Evolutionary conservation across 2,113 vertebrate species (phyloP).

Genomic region (Talpa occidentalis): DNA sequence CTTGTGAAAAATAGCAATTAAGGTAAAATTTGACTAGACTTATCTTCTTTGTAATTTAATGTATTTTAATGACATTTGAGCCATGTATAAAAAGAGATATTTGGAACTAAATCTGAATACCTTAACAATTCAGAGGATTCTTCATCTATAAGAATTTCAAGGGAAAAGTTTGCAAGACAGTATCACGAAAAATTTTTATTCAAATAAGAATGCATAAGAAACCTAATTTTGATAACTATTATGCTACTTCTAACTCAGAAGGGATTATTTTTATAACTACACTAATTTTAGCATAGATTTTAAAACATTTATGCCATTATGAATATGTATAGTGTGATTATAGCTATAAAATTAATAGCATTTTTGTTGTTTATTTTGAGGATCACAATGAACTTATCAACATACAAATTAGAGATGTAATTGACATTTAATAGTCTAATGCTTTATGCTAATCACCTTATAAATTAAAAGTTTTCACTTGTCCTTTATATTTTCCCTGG

Average conservation of each 20-base stretch:
- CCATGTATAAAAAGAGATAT: background rate
- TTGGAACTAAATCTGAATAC: background rate
- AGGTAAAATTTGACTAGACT: background rate
- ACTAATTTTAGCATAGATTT: background rate
- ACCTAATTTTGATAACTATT: background rate
- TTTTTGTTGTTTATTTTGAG: conserved; percentile 75
- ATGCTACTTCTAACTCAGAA: background rate
- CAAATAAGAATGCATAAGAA: background rate
- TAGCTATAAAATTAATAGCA: background rate
- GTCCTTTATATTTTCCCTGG: conserved; percentile 66
- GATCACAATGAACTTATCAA: conserved; percentile 67
- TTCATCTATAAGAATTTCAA: background rate
- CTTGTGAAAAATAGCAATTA: background rate
- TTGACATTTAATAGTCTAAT: conserved; percentile 70
- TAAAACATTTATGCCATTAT: background rate
- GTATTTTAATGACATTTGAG: background rate
- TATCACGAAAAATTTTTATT: background rate
- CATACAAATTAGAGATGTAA: conserved; percentile 73
- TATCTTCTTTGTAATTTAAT: background rate
- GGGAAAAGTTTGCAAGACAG: background rate
- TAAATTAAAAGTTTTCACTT: conserved; percentile 73
- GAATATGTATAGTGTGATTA: background rate
- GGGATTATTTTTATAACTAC: background rate
- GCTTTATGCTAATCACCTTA: conserved; percentile 73
- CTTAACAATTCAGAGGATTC: background rate